These are phyloP conservation scores for Stichodactyla mertensii DNA, from an alignment of 64 coral and sea anemone genomes.

Conservation along the genomic window DNA sequence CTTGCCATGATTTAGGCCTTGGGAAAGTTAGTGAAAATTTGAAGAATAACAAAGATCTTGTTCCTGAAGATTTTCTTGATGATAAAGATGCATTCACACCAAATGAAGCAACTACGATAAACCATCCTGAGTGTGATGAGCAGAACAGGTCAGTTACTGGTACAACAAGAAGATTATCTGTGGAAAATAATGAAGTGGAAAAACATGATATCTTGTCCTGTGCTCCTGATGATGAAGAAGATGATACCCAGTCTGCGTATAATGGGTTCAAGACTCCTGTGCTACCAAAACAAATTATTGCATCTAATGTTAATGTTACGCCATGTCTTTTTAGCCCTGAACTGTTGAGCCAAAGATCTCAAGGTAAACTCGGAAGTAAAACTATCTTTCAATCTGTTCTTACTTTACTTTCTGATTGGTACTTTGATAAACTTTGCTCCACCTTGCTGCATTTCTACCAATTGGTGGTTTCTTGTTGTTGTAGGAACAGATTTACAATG, in stretches of 20 bases:
- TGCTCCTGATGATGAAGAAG: background rate
- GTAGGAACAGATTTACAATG: no score
- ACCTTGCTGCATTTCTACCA: no score
- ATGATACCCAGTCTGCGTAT: background rate
- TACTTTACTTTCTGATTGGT: no score
- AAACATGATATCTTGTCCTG: background rate
- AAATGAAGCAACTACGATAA: background rate
- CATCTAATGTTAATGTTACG: background rate
- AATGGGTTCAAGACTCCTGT: conserved; percentile 1
- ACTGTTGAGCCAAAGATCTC: background rate
- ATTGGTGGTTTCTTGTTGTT: no score
- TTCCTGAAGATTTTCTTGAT: conserved; percentile 36
- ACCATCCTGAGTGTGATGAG: background rate
- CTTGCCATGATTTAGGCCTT: conserved; percentile 18
- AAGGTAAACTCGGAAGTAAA: background rate
- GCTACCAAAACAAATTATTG: background rate
- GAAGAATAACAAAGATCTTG: conserved; percentile 38
- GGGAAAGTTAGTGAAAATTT: conserved; percentile 47
- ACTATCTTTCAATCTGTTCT: background rate
- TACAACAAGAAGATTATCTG: background rate
- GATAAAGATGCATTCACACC: background rate
- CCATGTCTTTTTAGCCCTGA: conserved; percentile 16
- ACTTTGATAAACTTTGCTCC: no score
- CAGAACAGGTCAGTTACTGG: background rate
- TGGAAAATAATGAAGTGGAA: background rate